phyloP scores from a whole-genome alignment of 2,888 invertebrate species.

The Xanthorhoe designata region DNA sequence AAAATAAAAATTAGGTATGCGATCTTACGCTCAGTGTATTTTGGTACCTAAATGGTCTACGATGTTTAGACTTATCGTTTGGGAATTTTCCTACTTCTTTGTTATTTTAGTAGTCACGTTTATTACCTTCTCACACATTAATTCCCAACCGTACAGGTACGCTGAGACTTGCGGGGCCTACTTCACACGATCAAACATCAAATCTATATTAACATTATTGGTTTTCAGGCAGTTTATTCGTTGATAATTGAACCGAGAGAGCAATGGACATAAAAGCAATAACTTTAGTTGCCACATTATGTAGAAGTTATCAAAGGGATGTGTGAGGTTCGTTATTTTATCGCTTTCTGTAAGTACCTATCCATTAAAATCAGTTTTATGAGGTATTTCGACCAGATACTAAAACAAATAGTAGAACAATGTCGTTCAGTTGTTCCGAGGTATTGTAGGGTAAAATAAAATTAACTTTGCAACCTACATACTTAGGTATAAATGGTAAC shows the following conservation, averaged over 20 bases:
- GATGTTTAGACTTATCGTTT: not conserved
- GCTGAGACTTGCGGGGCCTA: slow-evolving; percentile 2
- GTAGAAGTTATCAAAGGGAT: slow-evolving; percentile 42
- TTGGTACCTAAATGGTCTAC: no score
- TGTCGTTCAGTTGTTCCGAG: slow-evolving; percentile 20
- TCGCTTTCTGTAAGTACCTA: slow-evolving; percentile 58
- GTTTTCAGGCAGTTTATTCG: slow-evolving; percentile 22
- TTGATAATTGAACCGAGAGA: slow-evolving; percentile 36
- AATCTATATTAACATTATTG: slow-evolving; percentile 38
- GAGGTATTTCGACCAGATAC: slow-evolving; percentile 43
- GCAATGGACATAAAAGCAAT: slow-evolving; percentile 41
- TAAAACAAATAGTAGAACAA: slow-evolving; percentile 37
- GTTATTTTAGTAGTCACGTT: slow-evolving; percentile 41
- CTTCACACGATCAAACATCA: slow-evolving; percentile 19
- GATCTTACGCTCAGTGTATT: no score
- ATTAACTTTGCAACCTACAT: not conserved
- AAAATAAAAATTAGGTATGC: no score
- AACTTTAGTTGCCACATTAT: slow-evolving; percentile 39
- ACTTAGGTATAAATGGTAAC: no score
- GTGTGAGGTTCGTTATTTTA: slow-evolving; percentile 57
- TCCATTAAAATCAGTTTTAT: slow-evolving; percentile 69
- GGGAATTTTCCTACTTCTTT: slow-evolving; percentile 13
- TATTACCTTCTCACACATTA: slow-evolving; percentile 42
- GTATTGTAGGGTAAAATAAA: not conserved
- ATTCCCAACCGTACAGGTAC: not conserved